Evolutionary conservation across 2,113 vertebrate species (phyloP).

Genomic region (Vulpes ferrilata): DNA sequence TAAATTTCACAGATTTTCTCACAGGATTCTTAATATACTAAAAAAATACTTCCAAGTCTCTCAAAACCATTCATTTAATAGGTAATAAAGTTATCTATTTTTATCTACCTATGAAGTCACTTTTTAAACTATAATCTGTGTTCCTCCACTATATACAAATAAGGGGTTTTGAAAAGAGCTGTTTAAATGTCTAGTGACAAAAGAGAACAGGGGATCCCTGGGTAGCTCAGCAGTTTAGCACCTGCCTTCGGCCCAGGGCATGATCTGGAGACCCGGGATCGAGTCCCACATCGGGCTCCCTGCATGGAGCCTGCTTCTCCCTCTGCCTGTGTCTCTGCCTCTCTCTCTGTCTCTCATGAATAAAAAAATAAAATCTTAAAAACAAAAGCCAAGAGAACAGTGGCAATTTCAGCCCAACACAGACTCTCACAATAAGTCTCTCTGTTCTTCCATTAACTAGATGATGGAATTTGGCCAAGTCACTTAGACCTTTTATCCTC

Average conservation of each 20-base stretch:
- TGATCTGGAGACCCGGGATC: no score
- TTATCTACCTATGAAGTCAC: background rate
- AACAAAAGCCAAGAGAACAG: background rate
- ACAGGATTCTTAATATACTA: constrained; percentile 17
- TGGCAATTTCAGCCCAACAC: background rate
- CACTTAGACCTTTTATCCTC: background rate
- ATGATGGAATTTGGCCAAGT: background rate
- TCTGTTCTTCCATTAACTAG: background rate
- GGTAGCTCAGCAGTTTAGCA: no score
- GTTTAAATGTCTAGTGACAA: background rate
- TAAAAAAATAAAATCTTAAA: no score
- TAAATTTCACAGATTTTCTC: background rate
- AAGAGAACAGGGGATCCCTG: background rate
- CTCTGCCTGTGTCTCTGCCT: no score
- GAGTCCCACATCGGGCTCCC: no score
- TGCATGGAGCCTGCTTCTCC: no score
- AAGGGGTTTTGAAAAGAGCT: background rate
- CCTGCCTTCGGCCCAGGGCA: no score
- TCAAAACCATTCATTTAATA: constrained; percentile 40
- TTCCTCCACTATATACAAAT: background rate
- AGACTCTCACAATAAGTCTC: background rate
- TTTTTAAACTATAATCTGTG: background rate
- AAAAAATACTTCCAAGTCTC: constrained; percentile 53
- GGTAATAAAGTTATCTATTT: background rate
- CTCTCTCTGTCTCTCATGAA: no score